Evolutionary conservation across 2,888 invertebrate species (phyloP).

Genomic region (Megamerina dolium): DNA sequence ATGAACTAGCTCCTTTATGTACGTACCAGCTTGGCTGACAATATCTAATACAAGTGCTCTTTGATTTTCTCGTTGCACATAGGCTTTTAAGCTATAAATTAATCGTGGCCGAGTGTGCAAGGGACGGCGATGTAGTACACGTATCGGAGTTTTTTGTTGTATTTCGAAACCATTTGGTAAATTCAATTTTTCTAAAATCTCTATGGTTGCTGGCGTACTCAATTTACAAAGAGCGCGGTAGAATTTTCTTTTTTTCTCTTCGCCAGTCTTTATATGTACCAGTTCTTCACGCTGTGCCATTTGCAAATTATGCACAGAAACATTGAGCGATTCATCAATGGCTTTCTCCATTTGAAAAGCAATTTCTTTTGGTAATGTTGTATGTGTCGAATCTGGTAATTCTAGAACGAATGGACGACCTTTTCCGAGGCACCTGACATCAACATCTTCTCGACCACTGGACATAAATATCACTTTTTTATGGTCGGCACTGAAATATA

Average conservation of each 20-base stretch:
- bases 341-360: conserved; percentile 55
- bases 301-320: conserved; percentile 60
- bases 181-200: conserved; percentile 53
- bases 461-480: conserved; percentile 69
- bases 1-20: conserved; percentile 96
- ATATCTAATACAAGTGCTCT: conserved; percentile 59
- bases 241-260: conserved; percentile 79
- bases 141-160: conserved; percentile 79
- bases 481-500: conserved; percentile 26
- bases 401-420: conserved; percentile 93
- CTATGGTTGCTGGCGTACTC: conserved; percentile 48
- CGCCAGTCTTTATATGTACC: conserved; percentile 71
- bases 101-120: conserved; percentile 62
- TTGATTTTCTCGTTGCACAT: conserved; percentile 50
- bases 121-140: conserved; percentile 83
- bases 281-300: conserved; percentile 64
- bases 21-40: conserved; percentile 86
- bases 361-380: conserved; percentile 51
- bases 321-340: conserved; percentile 53
- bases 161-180: conserved; percentile 53
- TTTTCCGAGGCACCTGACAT: conserved; percentile 85
- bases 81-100: conserved; percentile 62
- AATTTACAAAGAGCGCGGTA: conserved; percentile 75
- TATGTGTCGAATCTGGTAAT: conserved; percentile 61
- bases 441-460: conserved; percentile 95